Evolutionary conservation across 2,888 invertebrate genomes (phyloP).

Genomic region (Mythimna ferrago): DNA sequence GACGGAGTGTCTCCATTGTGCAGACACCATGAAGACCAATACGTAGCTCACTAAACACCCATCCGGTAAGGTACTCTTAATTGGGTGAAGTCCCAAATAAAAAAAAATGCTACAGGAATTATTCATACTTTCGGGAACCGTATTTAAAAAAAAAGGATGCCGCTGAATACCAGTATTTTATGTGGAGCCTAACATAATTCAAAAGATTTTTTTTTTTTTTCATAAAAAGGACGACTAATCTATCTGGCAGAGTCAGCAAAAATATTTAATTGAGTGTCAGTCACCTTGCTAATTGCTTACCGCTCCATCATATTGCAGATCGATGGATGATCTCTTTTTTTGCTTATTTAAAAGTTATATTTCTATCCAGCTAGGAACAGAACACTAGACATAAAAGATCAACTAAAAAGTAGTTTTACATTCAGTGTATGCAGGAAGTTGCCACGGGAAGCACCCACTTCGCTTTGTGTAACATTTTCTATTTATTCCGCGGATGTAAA

Average conservation of each 20-base stretch:
- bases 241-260: not conserved
- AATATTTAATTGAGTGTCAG: not conserved
- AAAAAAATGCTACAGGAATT: too few species aligned
- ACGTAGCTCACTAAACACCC: too few species aligned
- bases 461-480: conserved; percentile 10
- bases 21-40: too few species aligned
- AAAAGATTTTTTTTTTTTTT: not conserved
- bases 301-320: not conserved
- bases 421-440: conserved; percentile 5
- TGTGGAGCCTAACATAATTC: too few species aligned
- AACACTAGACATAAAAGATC: not conserved
- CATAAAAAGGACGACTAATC: not conserved
- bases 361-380: not conserved
- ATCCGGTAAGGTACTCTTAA: too few species aligned
- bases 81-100: too few species aligned
- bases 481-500: conserved; percentile 33
- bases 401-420: not conserved
- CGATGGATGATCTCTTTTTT: not conserved
- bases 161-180: too few species aligned
- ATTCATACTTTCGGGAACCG: too few species aligned
- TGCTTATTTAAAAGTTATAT: not conserved
- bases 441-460: not conserved
- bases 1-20: too few species aligned
- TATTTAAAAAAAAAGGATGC: too few species aligned
- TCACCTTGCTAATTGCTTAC: not conserved